Evolutionary conservation across 2,888 invertebrate genomes (phyloP).

Genomic region (Thereva unica): DNA sequence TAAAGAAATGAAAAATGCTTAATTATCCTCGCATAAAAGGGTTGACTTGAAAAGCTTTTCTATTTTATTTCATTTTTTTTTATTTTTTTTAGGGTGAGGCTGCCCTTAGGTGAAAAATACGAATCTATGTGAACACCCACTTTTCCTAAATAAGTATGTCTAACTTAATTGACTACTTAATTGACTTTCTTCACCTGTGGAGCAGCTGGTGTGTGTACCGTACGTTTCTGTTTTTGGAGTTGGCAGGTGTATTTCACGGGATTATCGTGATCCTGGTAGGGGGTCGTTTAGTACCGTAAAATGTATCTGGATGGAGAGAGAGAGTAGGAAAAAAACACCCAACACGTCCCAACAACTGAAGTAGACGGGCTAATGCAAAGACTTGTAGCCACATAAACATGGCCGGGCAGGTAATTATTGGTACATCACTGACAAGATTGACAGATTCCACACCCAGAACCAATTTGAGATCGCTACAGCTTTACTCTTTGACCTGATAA

Average conservation of each 20-base stretch:
- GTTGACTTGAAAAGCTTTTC: conserved; percentile 1
- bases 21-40: conserved; percentile 25
- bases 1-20: conserved; percentile 22
- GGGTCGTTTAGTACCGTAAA: conserved; percentile 14
- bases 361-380: conserved; percentile 14
- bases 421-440: conserved; percentile 25
- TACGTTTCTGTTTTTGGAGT: conserved; percentile 9
- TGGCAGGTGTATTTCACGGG: not conserved
- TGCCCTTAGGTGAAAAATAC: not conserved
- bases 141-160: conserved; percentile 14
- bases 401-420: conserved; percentile 18
- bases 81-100: not conserved
- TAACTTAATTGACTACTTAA: conserved; percentile 12
- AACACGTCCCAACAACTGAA: conserved; percentile 24
- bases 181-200: conserved; percentile 17
- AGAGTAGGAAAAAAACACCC: not conserved
- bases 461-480: conserved; percentile 9
- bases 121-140: conserved; percentile 6
- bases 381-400: not conserved
- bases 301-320: not conserved
- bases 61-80: too few relatives aligned
- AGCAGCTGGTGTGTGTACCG: conserved; percentile 1
- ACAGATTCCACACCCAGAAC: conserved; percentile 26
- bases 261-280: conserved; percentile 6
- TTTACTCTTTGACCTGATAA: conserved; percentile 16